phyloP scores from a whole-genome alignment of 2,113 vertebrate genomes.

The Rhinogobius similis region DNA sequence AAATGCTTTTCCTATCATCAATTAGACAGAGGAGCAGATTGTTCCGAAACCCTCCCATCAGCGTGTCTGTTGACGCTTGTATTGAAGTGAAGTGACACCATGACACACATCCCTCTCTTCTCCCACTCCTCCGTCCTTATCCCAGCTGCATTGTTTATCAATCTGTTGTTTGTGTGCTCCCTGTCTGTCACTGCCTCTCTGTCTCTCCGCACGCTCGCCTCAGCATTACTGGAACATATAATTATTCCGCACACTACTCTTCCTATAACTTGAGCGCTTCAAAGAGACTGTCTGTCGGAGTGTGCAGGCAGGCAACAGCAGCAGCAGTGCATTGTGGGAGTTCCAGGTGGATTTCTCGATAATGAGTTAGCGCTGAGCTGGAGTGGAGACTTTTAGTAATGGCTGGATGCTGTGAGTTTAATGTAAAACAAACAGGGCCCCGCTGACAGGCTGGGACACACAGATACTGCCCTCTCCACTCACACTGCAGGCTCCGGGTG shows the following conservation, averaged over 20 bases:
- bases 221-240: slow-evolving; percentile 74
- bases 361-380: slow-evolving; percentile 74
- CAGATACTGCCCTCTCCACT: slow-evolving; percentile 61
- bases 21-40: not conserved
- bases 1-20: slow-evolving; percentile 7
- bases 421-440: slow-evolving; percentile 78
- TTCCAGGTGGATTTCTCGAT: slow-evolving; percentile 83
- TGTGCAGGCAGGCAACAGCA: slow-evolving; percentile 47
- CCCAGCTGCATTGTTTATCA: slow-evolving; percentile 62
- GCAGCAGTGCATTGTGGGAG: slow-evolving; percentile 76
- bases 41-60: slow-evolving; percentile 10
- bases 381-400: slow-evolving; percentile 77
- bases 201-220: slow-evolving; percentile 17
- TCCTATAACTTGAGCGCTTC: slow-evolving; percentile 72
- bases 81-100: slow-evolving; percentile 29
- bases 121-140: slow-evolving; percentile 34
- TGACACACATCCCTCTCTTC: slow-evolving; percentile 23
- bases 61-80: slow-evolving; percentile 1
- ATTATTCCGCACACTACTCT: slow-evolving; percentile 76
- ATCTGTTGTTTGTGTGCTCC: slow-evolving; percentile 65
- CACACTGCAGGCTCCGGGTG: slow-evolving; percentile 53
- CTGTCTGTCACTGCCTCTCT: slow-evolving; percentile 50
- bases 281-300: slow-evolving; percentile 75
- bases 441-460: slow-evolving; percentile 68
- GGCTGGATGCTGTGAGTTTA: slow-evolving; percentile 77